A percentile compares a stretch with the other conserved stretches of the same genome.
Conservation (phyloP, 1,140 invertebrate genomes). For the Oryzaephilus surinamensis region DNA sequence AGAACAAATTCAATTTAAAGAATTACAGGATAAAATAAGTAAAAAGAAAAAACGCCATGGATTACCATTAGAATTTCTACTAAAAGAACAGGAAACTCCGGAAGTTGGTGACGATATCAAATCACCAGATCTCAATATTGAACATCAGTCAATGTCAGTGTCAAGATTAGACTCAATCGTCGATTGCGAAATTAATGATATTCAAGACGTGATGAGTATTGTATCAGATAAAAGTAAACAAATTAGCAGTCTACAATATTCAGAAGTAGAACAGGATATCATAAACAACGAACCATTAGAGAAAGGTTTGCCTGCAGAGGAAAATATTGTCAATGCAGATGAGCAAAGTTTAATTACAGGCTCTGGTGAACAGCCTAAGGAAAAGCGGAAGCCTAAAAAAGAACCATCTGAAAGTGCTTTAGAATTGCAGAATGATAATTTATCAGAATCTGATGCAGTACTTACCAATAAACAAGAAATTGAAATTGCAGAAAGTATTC, state of each 20-base stretch:
- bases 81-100: constrained; percentile 12
- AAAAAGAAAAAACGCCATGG: constrained; percentile 21
- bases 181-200: constrained; percentile 29
- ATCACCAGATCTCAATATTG: constrained; percentile 24
- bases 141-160: constrained; percentile 11
- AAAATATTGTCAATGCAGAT: not conserved
- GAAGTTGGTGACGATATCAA: constrained; percentile 1
- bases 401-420: constrained; percentile 5
- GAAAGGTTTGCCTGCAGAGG: constrained; percentile 1
- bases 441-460: not conserved
- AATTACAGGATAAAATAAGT: constrained; percentile 11
- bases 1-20: constrained; percentile 13
- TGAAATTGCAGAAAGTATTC: constrained; percentile 5
- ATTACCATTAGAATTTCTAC: constrained; percentile 19
- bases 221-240: constrained; percentile 10
- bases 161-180: constrained; percentile 26
- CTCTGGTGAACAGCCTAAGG: constrained; percentile 8
- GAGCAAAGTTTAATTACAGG: not conserved
- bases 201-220: constrained; percentile 28
- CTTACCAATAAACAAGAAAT: not conserved
- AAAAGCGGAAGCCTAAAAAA: constrained; percentile 11
- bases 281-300: not conserved
- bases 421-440: too few relatives aligned
- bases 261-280: not conserved
- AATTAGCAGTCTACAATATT: constrained; percentile 5